Conservation (phyloP, 2,797 vertebrate species). For the Clarias laeviceps region DNA sequence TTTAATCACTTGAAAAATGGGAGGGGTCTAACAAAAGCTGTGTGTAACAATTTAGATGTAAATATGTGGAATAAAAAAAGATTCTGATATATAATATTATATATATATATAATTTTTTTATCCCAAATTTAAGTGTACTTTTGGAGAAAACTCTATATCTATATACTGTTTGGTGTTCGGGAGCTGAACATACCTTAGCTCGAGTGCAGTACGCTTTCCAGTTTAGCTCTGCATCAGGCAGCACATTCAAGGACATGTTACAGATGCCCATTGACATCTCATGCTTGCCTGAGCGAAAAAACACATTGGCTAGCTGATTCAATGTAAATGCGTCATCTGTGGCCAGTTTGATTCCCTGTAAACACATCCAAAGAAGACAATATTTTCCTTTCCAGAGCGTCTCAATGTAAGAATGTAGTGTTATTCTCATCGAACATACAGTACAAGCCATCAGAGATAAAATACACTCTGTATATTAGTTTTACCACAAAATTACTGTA, state of each 20-base stretch:
- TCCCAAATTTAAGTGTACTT: neutral
- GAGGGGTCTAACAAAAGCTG: neutral
- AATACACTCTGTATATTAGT: neutral
- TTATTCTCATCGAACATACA: neutral
- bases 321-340: conserved; percentile 74
- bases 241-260: conserved; percentile 79
- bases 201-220: conserved; percentile 84
- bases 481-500: neutral
- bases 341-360: conserved; percentile 78
- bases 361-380: conserved; percentile 34
- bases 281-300: conserved; percentile 79
- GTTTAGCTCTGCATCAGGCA: conserved; percentile 79
- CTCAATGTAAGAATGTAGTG: neutral
- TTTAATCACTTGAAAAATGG: neutral
- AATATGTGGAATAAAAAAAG: conserved; percentile 1
- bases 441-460: neutral
- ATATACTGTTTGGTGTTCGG: neutral
- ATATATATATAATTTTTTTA: neutral
- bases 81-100: neutral
- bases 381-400: neutral
- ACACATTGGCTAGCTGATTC: conserved; percentile 78
- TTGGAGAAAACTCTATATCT: neutral
- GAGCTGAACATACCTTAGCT: conserved; percentile 73
- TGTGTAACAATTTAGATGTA: neutral
- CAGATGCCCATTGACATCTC: conserved; percentile 82